Evolutionary conservation across 2,888 invertebrate genomes (phyloP).

Genomic region (Lydus trimaculatus): DNA sequence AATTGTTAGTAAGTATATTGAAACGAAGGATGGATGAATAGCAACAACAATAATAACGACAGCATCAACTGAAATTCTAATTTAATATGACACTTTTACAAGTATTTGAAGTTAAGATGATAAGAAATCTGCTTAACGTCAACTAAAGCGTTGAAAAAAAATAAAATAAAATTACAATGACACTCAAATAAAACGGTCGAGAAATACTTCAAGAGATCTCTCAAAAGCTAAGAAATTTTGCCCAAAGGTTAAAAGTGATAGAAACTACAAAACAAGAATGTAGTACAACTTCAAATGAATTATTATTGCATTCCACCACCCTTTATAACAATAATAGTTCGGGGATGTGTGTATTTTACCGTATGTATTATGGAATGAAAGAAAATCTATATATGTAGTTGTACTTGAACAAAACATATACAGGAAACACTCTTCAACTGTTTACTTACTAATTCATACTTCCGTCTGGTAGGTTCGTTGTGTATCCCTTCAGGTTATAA

Average conservation of each 20-base stretch:
- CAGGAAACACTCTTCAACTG: conserved; percentile 9
- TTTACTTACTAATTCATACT: conserved; percentile 6
- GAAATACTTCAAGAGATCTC: background rate
- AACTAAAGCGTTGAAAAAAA: background rate
- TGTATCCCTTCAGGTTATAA: conserved; percentile 1
- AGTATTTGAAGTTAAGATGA: background rate
- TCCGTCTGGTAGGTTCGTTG: conserved; percentile 1
- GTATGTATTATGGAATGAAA: background rate
- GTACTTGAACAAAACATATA: background rate
- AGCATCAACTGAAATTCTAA: background rate
- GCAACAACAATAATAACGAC: background rate
- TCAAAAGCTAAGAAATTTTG: background rate
- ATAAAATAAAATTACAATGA: background rate
- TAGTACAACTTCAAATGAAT: background rate
- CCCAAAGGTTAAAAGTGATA: background rate
- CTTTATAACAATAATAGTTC: background rate
- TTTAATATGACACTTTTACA: conserved; percentile 4
- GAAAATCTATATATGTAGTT: background rate
- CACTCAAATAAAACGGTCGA: background rate
- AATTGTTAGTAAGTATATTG: background rate
- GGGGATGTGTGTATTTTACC: background rate
- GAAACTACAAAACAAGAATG: background rate
- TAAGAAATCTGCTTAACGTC: background rate
- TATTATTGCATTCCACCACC: background rate
- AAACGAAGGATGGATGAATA: background rate